These are phyloP conservation scores for Leucophenga varia DNA, from an alignment of 1,140 invertebrate species.

Conservation along the genomic window DNA sequence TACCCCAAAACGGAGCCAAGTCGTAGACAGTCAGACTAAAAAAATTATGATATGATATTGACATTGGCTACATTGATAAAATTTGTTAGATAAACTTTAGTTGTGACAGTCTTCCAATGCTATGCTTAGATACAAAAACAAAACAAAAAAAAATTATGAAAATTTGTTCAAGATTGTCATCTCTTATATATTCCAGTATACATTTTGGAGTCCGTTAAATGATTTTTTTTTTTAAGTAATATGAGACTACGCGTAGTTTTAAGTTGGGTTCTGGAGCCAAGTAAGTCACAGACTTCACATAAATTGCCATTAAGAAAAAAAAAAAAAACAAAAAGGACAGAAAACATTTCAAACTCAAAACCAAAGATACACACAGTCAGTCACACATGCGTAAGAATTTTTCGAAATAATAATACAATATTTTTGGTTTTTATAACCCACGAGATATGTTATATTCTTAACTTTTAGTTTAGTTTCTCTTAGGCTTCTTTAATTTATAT, in stretches of 20 bases:
- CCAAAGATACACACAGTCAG: too few relatives aligned
- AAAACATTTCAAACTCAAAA: slow-evolving; percentile 5
- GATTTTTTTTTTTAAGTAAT: too few relatives aligned
- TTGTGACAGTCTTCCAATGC: too few relatives aligned
- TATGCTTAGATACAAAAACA: too few relatives aligned
- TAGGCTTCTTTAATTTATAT: slow-evolving; percentile 42
- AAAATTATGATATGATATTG: too few relatives aligned
- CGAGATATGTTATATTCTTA: slow-evolving; percentile 21
- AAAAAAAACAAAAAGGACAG: slow-evolving; percentile 18
- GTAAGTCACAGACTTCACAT: slow-evolving; percentile 22
- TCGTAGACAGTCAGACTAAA: too few relatives aligned
- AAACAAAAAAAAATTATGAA: not conserved
- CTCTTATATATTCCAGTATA: not conserved
- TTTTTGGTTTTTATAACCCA: slow-evolving; percentile 36
- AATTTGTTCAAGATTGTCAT: too few relatives aligned
- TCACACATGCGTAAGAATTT: too few relatives aligned
- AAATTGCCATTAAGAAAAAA: slow-evolving; percentile 29
- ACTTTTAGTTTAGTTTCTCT: too few relatives aligned
- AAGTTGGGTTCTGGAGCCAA: slow-evolving; percentile 7
- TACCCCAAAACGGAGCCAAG: too few relatives aligned
- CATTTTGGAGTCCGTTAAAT: too few relatives aligned
- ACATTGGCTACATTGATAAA: slow-evolving; percentile 35
- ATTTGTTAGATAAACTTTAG: slow-evolving; percentile 3
- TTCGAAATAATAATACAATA: slow-evolving; percentile 26
- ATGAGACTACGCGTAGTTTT: slow-evolving; percentile 16